Percentiles rank a stretch among this genome's conserved stretches.
These are phyloP conservation scores for Platycheirus rosarum DNA, from an alignment of 2,888 invertebrate species.

Conservation along the genomic window DNA sequence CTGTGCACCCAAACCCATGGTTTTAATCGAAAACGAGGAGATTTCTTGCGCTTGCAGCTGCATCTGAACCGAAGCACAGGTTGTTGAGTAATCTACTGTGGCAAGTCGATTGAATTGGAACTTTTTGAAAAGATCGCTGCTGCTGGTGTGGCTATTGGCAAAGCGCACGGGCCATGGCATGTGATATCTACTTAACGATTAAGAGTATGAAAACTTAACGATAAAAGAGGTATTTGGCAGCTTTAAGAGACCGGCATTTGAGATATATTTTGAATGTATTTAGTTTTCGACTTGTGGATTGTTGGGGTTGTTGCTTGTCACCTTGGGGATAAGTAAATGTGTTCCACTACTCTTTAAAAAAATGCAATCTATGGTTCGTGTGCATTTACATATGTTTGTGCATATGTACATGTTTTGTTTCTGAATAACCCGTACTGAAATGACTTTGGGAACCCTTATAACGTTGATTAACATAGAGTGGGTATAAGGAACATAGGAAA, in stretches of 20 bases:
- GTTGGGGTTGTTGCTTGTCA: too few relatives aligned
- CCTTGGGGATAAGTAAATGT: neutral
- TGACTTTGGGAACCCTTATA: too few relatives aligned
- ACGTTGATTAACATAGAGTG: too few relatives aligned
- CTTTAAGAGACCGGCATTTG: constrained; percentile 69
- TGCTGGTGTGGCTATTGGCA: constrained; percentile 6
- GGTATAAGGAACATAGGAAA: too few relatives aligned
- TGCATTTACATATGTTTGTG: too few relatives aligned
- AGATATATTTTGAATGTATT: neutral
- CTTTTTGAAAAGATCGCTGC: constrained; percentile 45
- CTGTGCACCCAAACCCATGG: constrained; percentile 44
- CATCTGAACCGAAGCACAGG: constrained; percentile 42
- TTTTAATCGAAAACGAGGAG: constrained; percentile 58
- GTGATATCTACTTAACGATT: constrained; percentile 57
- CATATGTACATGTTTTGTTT: too few relatives aligned
- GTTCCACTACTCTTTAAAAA: constrained; percentile 60
- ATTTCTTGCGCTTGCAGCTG: constrained; percentile 43
- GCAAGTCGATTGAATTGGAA: constrained; percentile 44
- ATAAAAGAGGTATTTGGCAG: constrained; percentile 42
- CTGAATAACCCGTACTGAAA: too few relatives aligned
- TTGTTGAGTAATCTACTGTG: constrained; percentile 57
- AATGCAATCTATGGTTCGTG: too few relatives aligned
- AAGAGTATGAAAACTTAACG: constrained; percentile 45
- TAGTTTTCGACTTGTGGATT: too few relatives aligned
- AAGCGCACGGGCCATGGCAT: neutral